A percentile compares a stretch with the other conserved stretches of the same genome.
Evolutionary conservation across 2,113 vertebrate species (phyloP).

Genomic region (Stegastes partitus): DNA sequence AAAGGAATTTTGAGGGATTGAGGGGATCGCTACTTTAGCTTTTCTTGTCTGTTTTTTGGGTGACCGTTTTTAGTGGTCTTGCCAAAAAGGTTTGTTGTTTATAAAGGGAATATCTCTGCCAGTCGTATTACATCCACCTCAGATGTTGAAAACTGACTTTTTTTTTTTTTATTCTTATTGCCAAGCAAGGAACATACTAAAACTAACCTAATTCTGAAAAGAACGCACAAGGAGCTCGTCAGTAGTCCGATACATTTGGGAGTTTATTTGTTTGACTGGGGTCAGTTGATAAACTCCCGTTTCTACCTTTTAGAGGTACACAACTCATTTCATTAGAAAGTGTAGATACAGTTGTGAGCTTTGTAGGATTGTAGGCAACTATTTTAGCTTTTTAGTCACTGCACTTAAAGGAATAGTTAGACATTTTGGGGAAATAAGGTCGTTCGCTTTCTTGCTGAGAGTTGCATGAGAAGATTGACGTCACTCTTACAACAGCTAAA

Average conservation of each 20-base stretch:
- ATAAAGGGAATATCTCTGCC: constrained; percentile 71
- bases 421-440: too few relatives aligned
- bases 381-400: background rate
- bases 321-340: background rate
- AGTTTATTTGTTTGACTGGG: background rate
- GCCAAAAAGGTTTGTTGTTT: constrained; percentile 24
- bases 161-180: constrained; percentile 25
- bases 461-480: background rate
- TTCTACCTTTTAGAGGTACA: background rate
- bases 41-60: constrained; percentile 26
- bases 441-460: too few relatives aligned
- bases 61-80: constrained; percentile 29
- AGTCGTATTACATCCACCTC: constrained; percentile 27
- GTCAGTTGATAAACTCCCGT: background rate
- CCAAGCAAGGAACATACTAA: constrained; percentile 10
- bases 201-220: constrained; percentile 8
- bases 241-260: background rate
- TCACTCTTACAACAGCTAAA: background rate
- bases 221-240: background rate
- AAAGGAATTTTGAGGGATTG: constrained; percentile 69
- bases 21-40: constrained; percentile 21
- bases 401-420: background rate
- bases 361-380: background rate
- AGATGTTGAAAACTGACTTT: constrained; percentile 14
- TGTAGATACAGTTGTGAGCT: background rate